Evolutionary conservation across 2,113 vertebrate genomes (phyloP).

Genomic region (Lamprotornis superbus): DNA sequence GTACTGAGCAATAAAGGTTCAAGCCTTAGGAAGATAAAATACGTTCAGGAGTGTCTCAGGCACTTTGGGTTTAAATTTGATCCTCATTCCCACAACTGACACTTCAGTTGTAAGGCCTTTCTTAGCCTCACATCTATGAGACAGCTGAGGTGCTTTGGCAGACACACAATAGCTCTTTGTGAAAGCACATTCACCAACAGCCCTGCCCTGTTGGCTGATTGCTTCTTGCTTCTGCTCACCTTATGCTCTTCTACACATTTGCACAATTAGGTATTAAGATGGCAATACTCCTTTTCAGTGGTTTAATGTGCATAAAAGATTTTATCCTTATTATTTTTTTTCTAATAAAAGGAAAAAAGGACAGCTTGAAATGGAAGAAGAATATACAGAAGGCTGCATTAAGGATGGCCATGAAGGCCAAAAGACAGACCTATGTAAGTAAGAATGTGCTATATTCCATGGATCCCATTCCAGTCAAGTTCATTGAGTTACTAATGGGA

Average conservation of each 20-base stretch:
- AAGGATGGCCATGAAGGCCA: not conserved
- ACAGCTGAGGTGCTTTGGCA: slow-evolving; percentile 44
- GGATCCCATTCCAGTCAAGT: not conserved
- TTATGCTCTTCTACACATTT: not conserved
- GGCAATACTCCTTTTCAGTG: not conserved
- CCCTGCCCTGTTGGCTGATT: not conserved
- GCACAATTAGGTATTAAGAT: not conserved
- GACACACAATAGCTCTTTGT: slow-evolving; percentile 27
- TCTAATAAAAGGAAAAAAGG: not conserved
- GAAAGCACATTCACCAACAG: not conserved
- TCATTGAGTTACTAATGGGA: not conserved
- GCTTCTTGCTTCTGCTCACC: not conserved
- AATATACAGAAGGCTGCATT: not conserved
- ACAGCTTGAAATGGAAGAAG: not conserved
- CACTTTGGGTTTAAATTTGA: slow-evolving; percentile 35
- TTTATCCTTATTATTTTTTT: not conserved
- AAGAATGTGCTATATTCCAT: not conserved
- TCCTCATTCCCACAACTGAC: slow-evolving; percentile 44
- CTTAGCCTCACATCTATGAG: not conserved
- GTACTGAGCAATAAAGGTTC: not conserved
- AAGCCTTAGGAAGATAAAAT: not conserved
- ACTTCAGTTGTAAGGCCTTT: not conserved
- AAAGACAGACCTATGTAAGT: not conserved
- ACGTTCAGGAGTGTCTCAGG: not conserved
- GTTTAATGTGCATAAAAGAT: not conserved